Base-by-base conservation (phyloP, 2,113 vertebrate species). In the Hippocampus mohnikei region DNA sequence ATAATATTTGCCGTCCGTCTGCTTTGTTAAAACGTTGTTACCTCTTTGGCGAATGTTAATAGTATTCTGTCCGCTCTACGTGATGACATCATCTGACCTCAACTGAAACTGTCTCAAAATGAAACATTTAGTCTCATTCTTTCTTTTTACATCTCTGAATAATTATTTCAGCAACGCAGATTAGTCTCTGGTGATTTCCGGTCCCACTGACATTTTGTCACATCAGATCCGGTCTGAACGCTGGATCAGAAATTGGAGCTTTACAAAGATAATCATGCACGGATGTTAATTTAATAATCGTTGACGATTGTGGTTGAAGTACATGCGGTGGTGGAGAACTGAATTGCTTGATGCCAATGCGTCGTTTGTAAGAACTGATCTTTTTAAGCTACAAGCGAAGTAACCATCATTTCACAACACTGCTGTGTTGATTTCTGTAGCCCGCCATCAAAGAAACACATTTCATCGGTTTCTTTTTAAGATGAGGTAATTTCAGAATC, bases 31-130 rank as follows among this genome's bases (percentile, higher is more conserved):
- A 70, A 40, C 61, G 69, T 42, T 12, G 29, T 52, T 53, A 64
- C 29, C 23, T 46, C 44, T 20, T 60, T 48, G 64, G 21, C 3
- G 73, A 74, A 73, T 58, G 44, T 58, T 70, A 77, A 77, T 77
- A 76, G 15, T 10, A 25, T 53, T 80, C 7, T 27, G 37, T 41
- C 20, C 21, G 12, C 7, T 20, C 55, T 23, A 1, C 33, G 16
- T 61, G 2, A 37, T 16, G 27, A 59, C 25, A 27, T 27, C 56
- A 5, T 59, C 18, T 59, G 9, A 59, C 13, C 7, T 29, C 25
- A 10, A 25, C 13, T 27, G 29, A 20, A 15, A 60, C 15, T 58
- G 12, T 58, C 25, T 27, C 13, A 0, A 20, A 50, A 50, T 50
- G 6, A 16, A 50, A 21, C 42, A 44, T 67, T 58, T 21, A 7